phyloP scores from a whole-genome alignment of 1,140 invertebrate species.

The Wiebesia pumilae region DNA sequence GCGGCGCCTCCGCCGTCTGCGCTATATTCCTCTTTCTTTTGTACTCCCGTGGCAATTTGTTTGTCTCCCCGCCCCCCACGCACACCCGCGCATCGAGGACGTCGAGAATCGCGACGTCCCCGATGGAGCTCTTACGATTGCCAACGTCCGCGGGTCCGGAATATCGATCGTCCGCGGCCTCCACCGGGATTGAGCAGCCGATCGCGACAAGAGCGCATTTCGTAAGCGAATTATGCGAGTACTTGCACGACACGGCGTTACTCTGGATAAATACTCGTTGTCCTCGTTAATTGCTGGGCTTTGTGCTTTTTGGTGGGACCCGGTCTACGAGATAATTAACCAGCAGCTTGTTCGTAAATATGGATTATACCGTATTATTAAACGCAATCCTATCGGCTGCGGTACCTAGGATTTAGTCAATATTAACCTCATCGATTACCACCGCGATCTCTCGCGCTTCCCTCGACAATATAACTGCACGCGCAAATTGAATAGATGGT shows the following conservation, averaged over 20 bases:
- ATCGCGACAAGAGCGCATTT: background rate
- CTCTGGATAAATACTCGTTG: background rate
- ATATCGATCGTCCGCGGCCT: background rate
- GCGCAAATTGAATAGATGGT: too few relatives aligned
- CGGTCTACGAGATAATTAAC: background rate
- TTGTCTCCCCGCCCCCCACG: slow-evolving; percentile 24
- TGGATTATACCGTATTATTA: background rate
- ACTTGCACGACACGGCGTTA: background rate
- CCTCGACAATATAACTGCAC: background rate
- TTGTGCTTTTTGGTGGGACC: background rate
- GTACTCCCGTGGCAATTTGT: slow-evolving; percentile 37
- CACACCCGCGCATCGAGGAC: background rate
- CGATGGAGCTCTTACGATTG: too few relatives aligned
- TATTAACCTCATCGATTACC: background rate
- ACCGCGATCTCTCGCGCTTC: too few relatives aligned
- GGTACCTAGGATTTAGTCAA: too few relatives aligned
- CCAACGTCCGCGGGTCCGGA: background rate
- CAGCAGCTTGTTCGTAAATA: background rate
- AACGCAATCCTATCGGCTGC: background rate
- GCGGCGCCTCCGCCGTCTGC: slow-evolving; percentile 21
- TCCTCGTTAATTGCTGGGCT: background rate
- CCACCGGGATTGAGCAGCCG: too few relatives aligned
- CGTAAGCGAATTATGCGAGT: background rate
- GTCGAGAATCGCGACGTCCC: background rate
- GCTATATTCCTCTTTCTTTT: slow-evolving; percentile 33